Percentiles rank a stretch among this genome's conserved stretches.
Evolutionary conservation across 2,113 vertebrate genomes (phyloP).

Genomic region (Leptobrachium leishanense): DNA sequence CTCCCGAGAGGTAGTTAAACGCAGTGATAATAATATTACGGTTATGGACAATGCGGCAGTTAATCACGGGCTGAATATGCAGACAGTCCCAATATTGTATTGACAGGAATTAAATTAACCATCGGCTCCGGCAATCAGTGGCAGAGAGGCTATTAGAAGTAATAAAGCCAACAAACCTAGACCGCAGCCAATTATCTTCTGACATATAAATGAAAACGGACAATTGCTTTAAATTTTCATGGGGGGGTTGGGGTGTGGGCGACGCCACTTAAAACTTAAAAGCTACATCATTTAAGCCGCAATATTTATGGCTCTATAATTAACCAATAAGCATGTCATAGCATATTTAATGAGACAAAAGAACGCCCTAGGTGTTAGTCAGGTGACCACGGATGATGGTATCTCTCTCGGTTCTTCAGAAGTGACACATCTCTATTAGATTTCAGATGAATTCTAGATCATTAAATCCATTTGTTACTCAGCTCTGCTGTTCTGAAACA

Average conservation of each 20-base stretch:
- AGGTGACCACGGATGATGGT: conserved; percentile 10
- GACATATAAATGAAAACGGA: conserved; percentile 75
- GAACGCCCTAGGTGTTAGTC: conserved; percentile 49
- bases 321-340: conserved; percentile 53
- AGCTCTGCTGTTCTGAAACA: neutral
- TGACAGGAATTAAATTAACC: conserved; percentile 89
- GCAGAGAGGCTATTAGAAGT: conserved; percentile 82
- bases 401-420: conserved; percentile 5
- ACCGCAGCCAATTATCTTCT: conserved; percentile 77
- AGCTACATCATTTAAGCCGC: conserved; percentile 58
- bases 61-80: conserved; percentile 83
- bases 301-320: conserved; percentile 56
- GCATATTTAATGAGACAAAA: conserved; percentile 43
- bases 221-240: conserved; percentile 64
- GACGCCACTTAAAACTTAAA: conserved; percentile 50
- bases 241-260: conserved; percentile 58
- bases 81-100: conserved; percentile 87
- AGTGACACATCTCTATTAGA: neutral
- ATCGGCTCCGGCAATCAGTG: conserved; percentile 81
- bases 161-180: conserved; percentile 80
- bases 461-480: conserved; percentile 14
- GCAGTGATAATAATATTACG: conserved; percentile 80
- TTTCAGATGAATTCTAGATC: conserved; percentile 9
- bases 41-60: conserved; percentile 80
- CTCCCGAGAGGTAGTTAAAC: conserved; percentile 86